phyloP scores from a whole-genome alignment of 2,113 vertebrate species.

The Myocastor coypus region DNA sequence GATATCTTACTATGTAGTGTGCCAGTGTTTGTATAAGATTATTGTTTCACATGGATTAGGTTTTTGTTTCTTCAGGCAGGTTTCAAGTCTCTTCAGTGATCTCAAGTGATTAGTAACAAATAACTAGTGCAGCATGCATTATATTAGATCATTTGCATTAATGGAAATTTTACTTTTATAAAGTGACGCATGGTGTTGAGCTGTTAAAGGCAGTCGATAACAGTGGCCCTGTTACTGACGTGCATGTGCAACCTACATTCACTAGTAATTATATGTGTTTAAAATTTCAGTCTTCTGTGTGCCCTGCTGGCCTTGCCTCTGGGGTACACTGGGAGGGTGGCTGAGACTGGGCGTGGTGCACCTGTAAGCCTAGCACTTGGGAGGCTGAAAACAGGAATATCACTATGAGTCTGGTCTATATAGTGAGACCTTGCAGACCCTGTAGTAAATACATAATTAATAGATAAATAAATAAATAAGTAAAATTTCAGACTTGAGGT shows the following conservation, averaged over 20 bases:
- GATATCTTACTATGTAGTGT: not conserved
- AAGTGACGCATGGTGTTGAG: not conserved
- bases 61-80: not conserved
- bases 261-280: not conserved
- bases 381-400: too few relatives aligned
- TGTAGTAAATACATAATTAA: too few relatives aligned
- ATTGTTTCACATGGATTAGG: not conserved
- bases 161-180: not conserved
- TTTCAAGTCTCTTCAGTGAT: not conserved
- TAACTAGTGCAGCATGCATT: not conserved
- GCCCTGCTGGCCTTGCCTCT: too few relatives aligned
- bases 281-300: not conserved
- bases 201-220: slow-evolving; percentile 18
- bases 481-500: not conserved
- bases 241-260: not conserved
- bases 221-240: not conserved
- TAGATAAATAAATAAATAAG: too few relatives aligned
- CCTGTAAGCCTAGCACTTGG: too few relatives aligned
- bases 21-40: not conserved
- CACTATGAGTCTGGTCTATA: too few relatives aligned
- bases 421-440: too few relatives aligned
- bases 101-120: slow-evolving; percentile 27
- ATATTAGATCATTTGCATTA: not conserved
- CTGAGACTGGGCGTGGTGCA: too few relatives aligned
- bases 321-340: too few relatives aligned